Evolutionary conservation across 1,140 invertebrate genomes (phyloP), one percentile per base, ranked within the genome.

Genomic region (Sycophila sp.): DNA sequence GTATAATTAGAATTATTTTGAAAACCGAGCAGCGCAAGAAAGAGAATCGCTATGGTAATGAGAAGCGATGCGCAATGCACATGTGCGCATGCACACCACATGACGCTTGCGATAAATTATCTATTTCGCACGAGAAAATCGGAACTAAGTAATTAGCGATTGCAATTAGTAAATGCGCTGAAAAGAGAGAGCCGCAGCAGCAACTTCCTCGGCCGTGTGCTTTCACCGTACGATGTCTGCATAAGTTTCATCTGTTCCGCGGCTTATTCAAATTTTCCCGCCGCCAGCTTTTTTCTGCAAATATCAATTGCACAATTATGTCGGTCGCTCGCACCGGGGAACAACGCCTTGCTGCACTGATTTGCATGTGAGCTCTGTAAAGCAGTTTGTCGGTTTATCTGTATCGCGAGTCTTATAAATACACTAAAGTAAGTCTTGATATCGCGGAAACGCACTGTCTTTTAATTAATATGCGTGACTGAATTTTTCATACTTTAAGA

Each of bases 281-380:
- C n/a, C n/a, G n/a, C n/a, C n/a, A 19, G 7, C 36, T 34, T 47
- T 69, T 62, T 69, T 62, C 40, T 36, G 38, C 19, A 45, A 51
- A 69, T 62, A 70, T 70, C 49, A 70, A 70, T 70, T 70, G 59
- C 51, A 45, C 68, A 63, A 63, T 63, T 63, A 69, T 69, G 60
- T 69, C 58, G n/a, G n/a, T n/a, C n/a, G n/a, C 47, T 30, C 22
- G 40, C 26, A 5, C n/a, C 53, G 19, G 55, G 38, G 49, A 68
- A 30, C 53, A 59, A 49, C n/a, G 53, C 19, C 11, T 40, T 36
- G 10, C n/a, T 3, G 47, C 49, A 26, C 1, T n/a, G n/a, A 68
- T 68, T 59, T 30, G 22, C 64, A 66, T 66, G 32, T 19, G 3
- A n/a, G n/a, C n/a, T n/a, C n/a, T n/a, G n/a, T n/a, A n/a, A n/a